Percentiles rank a stretch among this genome's conserved stretches.
Conservation (phyloP, 2,888 invertebrate genomes). For the Ashinkailepas kermadecensis region DNA sequence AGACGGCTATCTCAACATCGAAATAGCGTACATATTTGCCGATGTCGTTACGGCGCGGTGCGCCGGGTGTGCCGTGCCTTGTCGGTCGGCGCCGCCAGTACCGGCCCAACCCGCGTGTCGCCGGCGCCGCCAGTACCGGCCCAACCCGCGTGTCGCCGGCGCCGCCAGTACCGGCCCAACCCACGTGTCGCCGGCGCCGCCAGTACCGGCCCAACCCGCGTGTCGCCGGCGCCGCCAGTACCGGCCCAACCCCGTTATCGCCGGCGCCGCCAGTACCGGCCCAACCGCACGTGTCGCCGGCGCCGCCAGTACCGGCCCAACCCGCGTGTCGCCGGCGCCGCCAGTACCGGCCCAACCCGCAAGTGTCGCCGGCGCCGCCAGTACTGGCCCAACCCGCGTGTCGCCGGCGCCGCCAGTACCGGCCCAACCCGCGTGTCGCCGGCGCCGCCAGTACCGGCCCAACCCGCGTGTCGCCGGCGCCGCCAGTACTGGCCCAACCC, state of each 20-base stretch:
- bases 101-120: not conserved
- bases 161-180: not conserved
- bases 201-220: too few relatives aligned
- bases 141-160: not conserved
- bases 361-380: too few relatives aligned
- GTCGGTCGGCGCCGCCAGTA: not conserved
- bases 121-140: not conserved
- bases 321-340: not conserved
- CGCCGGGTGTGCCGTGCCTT: not conserved
- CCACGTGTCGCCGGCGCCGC: too few relatives aligned
- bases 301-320: not conserved
- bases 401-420: not conserved
- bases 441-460: too few relatives aligned
- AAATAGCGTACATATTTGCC: not conserved
- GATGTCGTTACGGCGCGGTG: not conserved
- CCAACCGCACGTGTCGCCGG: not conserved
- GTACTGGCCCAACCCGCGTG: too few relatives aligned
- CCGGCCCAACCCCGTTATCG: not conserved
- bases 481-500: not conserved
- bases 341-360: not conserved
- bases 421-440: not conserved
- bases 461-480: too few relatives aligned
- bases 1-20: constrained; percentile 6
- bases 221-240: not conserved
- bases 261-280: too few relatives aligned